Evolutionary conservation across 1,140 invertebrate genomes (phyloP), one percentile per base, ranked within the genome.

Genomic region (Episyrphus balteatus): DNA sequence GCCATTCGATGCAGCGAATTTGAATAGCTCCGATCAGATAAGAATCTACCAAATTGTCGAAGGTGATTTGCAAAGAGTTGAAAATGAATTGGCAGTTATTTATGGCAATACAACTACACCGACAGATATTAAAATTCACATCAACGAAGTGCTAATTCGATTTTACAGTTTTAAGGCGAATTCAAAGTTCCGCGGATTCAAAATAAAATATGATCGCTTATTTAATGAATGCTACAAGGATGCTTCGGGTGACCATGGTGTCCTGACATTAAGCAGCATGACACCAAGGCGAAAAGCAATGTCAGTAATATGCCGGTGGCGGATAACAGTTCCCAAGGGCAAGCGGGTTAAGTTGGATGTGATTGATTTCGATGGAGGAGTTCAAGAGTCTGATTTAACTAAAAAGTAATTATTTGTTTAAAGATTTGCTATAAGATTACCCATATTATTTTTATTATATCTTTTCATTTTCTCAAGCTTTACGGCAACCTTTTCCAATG

Each of bases 281-380:
- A 8, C 17, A 17, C 19, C 32, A 13, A 17, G 12, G 15, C 17
- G 13, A 7, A 8, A 0, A 7, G 31, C 9, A 15, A 5, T 21
- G 3, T 37, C 17, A n/a, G 18, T 17, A 9, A 7, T 21, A 15
- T 92, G 88, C 55, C 66, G 69, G 30, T 90, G 87, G 86, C 66
- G 42, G 34, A 87, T 92, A 13, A 73, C 52, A n/a, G 79, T 81
- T 2, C 82, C 83, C 2, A 63, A 77, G 57, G 82, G 77, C 1
- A 74, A 74, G 51, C 70, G 80, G 47, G 72, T 84, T 0, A 65
- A 49, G 21, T 56, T 79, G 0, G 72, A 73, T 26, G 8, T 26
- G 3, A 26, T 26, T 26, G 21, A 26, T 8, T 3, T 26, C 21
- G 21, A 26, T 26, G 21, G 21, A 26, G 21, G 3, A 26, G 21